These are phyloP conservation scores for Oophaga sylvatica DNA, from an alignment of 2,797 vertebrate species.

Conservation along the genomic window DNA sequence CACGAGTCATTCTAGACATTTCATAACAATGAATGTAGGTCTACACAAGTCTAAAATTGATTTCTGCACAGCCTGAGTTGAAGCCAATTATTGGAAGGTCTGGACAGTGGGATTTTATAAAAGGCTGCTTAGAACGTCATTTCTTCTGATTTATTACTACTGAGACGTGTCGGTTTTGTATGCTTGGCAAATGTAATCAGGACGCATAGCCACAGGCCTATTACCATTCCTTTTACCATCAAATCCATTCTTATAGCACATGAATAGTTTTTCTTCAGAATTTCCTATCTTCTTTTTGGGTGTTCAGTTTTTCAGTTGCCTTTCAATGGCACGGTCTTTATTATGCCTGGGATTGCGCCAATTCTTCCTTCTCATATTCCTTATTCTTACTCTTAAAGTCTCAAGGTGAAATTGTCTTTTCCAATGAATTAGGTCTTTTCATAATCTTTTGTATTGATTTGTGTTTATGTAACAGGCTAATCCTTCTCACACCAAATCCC, in stretches of 20 bases:
- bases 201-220: background rate
- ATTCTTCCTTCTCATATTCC: background rate
- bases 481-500: background rate
- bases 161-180: conserved; percentile 2
- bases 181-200: background rate
- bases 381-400: background rate
- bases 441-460: background rate
- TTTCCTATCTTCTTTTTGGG: background rate
- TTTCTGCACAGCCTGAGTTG: conserved; percentile 35
- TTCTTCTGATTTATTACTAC: conserved; percentile 9
- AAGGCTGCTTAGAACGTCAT: background rate
- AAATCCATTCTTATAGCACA: background rate
- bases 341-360: background rate
- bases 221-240: background rate
- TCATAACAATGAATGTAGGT: conserved; percentile 27
- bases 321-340: background rate
- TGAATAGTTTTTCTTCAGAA: conserved; percentile 2
- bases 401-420: background rate
- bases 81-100: conserved; percentile 18
- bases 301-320: background rate
- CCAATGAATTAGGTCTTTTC: background rate
- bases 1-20: conserved; percentile 1
- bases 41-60: conserved; percentile 2
- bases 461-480: background rate
- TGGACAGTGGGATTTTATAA: background rate